A percentile compares a stretch with the other conserved stretches of the same genome.
Conservation (phyloP, 1,140 invertebrate species). For the Spodoptera frugiperda region DNA sequence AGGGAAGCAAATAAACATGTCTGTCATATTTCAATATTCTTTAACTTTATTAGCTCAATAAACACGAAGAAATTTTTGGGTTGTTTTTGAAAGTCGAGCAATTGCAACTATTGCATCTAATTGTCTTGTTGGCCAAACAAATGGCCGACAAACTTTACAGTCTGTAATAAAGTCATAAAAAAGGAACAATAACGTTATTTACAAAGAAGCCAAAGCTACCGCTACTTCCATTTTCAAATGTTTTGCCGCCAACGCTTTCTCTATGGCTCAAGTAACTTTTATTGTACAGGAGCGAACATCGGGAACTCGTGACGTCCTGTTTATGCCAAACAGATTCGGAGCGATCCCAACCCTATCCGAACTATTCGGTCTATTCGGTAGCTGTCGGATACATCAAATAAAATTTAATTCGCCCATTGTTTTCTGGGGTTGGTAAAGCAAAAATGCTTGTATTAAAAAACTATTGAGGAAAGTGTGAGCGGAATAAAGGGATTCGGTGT, state of each 20-base stretch:
- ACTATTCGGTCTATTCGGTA: slow-evolving; percentile 55
- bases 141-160: background rate
- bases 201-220: background rate
- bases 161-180: slow-evolving; percentile 7
- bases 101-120: background rate
- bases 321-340: slow-evolving; percentile 60
- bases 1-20: background rate
- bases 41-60: too few relatives aligned
- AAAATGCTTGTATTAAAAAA: slow-evolving; percentile 19
- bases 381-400: slow-evolving; percentile 69
- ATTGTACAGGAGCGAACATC: slow-evolving; percentile 67
- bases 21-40: background rate
- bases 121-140: slow-evolving; percentile 11
- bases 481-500: too few relatives aligned
- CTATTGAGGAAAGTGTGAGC: background rate
- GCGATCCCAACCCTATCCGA: slow-evolving; percentile 39
- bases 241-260: slow-evolving; percentile 14
- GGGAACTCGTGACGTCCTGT: slow-evolving; percentile 69
- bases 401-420: slow-evolving; percentile 77
- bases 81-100: background rate
- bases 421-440: slow-evolving; percentile 40
- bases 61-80: too few relatives aligned
- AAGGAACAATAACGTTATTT: slow-evolving; percentile 4
- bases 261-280: slow-evolving; percentile 53
- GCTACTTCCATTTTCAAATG: background rate